Base-by-base conservation (phyloP, 2,113 vertebrate genomes). In the Rhinoptilus africanus region DNA sequence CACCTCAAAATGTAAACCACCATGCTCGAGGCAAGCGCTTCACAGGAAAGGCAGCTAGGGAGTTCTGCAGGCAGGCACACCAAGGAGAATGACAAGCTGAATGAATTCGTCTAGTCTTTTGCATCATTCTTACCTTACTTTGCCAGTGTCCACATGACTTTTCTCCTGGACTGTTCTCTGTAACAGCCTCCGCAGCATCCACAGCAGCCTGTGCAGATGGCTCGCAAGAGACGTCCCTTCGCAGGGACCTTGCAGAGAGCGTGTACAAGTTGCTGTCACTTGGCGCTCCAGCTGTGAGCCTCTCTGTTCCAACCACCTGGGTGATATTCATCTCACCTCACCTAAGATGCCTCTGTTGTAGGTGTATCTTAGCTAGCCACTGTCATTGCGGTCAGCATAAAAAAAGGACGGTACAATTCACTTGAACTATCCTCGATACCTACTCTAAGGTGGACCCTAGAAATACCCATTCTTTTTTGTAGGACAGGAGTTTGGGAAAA, bases 111-210 rank as follows among this genome's bases (percentile, higher is more conserved):
- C 20, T 54, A 22, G 27, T 26, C 41, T 57, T 87, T 92, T 6
- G 5, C 39, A 75, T 9, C 28, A 6, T 83, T 72, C 16, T 69
- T 43, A 18, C 6, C 4, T 80, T 48, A 20, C 69, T 92, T 80
- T 53, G 47, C 18, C 18, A 5, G 2, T 1, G 2, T 37, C 50
- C 23, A 7, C 10, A 5, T 22, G 8, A 39, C 10, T 91, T 67
- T 71, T 73, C 32, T 73, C 16, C 59, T 39, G 14, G 35, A 0
- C 21, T 41, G 22, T 11, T 76, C 6, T 79, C 23, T 41, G 9
- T 2, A 2, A 30, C 1, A 30, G 17, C 27, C 51, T 57, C 27
- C 0, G 0, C 39, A 28, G 47, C 51, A 35, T 14, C 16, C 57
- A 22, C 14, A 39, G 47, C n/a, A 66, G 53, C 35, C 77, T 23